Conservation (phyloP, 2,797 vertebrate genomes). For the Semotilus atromaculatus region DNA sequence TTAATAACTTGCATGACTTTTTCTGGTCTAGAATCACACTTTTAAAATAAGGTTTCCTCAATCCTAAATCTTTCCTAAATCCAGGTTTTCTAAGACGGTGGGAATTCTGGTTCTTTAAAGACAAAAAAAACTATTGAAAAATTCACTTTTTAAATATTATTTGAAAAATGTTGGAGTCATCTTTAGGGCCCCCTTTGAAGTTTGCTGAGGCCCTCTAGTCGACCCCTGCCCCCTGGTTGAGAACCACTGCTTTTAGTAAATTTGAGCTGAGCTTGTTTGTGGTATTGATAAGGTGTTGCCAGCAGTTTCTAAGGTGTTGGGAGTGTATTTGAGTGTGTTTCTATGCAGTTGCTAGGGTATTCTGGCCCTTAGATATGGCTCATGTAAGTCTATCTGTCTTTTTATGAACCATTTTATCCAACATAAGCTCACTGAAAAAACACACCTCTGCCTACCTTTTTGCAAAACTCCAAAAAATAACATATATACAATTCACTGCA, state of each 20-base stretch:
- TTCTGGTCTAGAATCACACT: neutral
- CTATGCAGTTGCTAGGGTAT: no score
- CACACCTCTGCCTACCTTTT: no score
- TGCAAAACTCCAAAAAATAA: no score
- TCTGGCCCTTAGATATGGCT: no score
- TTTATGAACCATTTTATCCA: no score
- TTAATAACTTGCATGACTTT: no score
- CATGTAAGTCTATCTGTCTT: no score
- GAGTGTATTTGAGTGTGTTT: no score
- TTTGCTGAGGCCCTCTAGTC: neutral
- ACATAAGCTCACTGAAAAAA: no score
- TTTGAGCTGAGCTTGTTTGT: neutral
- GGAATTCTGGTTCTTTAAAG: neutral
- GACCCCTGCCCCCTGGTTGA: neutral
- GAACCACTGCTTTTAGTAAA: neutral
- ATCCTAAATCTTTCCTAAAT: no score
- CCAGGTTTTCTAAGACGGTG: neutral
- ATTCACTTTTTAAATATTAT: no score
- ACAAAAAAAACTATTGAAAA: neutral
- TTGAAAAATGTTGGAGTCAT: neutral
- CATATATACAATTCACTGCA: no score
- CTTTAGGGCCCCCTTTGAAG: neutral
- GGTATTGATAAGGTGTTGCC: neutral
- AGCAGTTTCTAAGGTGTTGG: neutral
- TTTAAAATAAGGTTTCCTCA: neutral